A percentile compares a stretch with the other conserved stretches of the same genome.
Conservation (phyloP, 2,797 vertebrate species). For the Falco concolor region DNA sequence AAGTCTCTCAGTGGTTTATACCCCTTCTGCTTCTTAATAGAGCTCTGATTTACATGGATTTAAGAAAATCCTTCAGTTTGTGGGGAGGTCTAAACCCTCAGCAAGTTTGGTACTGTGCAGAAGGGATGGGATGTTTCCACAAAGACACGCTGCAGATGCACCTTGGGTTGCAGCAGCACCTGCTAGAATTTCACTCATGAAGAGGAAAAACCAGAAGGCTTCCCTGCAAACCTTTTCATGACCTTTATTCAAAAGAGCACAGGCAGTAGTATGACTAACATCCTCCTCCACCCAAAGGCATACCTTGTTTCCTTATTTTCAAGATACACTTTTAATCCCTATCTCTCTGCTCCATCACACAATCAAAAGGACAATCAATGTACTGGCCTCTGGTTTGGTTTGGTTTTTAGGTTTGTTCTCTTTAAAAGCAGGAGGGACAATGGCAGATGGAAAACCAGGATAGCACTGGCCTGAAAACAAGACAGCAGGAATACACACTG, state of each 20-base stretch:
- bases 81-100: neutral
- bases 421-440: neutral
- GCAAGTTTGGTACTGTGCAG: neutral
- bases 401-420: neutral
- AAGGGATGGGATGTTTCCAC: neutral
- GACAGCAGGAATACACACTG: neutral
- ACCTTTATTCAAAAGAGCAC: neutral
- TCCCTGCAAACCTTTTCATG: neutral
- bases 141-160: neutral
- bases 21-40: neutral
- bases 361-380: neutral
- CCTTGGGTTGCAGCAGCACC: rapidly evolving
- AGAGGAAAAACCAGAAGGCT: neutral
- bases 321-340: neutral
- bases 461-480: neutral
- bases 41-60: neutral
- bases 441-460: neutral
- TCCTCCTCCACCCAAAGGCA: neutral
- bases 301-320: neutral
- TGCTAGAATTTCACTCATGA: neutral
- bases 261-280: neutral
- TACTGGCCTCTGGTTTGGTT: neutral
- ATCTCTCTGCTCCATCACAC: neutral
- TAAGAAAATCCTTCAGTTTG: neutral
- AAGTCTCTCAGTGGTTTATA: neutral